Evolutionary conservation across 2,888 invertebrate species (phyloP), one percentile per base, ranked within the genome.

Genomic region (Dimorphilus gyrociliatus): DNA sequence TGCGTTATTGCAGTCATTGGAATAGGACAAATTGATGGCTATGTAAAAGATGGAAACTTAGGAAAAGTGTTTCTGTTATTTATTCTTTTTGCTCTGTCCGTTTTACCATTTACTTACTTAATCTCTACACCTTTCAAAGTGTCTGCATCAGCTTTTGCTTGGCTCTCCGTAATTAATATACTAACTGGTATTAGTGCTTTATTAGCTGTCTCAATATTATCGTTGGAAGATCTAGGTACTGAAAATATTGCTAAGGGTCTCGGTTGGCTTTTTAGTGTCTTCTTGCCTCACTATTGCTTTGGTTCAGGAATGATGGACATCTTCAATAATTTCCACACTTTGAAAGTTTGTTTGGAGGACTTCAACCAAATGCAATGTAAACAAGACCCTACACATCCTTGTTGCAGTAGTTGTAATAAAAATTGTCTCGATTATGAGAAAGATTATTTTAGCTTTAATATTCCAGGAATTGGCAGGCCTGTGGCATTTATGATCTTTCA

Each of bases 81-180:
- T 27, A 46, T 76, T 30, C 50, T 76, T 27, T 81, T 78, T 54
- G 78, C 74, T 0, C 74, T 72, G 51, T 68, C 75, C 0, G 73
- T 74, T 55, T 55, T 82, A 36, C 81, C 82, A 0, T 62, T 79
- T 21, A 72, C 72, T 41, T 82, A 81, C 52, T 45, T 79, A 6
- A 60, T 69, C 29, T 75, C 79, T 3, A 71, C 72, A 46, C 37
- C 71, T 10, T 81, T 80, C 55, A 64, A 65, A 6, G 71, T 75
- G 3, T 76, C 81, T 1, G 72, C 81, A 0, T 69, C 75, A 1
- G 81, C 80, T 7, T 81, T 76, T 57, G 74, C 76, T 1, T 67
- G 73, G 32, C 67, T 77, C 50, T 73, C 74, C 21, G 71, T 81
- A 44, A 53, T 76, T 18, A 78, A 77, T 48, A 69, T 77, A 8